Conservation (phyloP, 1,140 invertebrate genomes). For the Bombus haemorrhoidalis region DNA sequence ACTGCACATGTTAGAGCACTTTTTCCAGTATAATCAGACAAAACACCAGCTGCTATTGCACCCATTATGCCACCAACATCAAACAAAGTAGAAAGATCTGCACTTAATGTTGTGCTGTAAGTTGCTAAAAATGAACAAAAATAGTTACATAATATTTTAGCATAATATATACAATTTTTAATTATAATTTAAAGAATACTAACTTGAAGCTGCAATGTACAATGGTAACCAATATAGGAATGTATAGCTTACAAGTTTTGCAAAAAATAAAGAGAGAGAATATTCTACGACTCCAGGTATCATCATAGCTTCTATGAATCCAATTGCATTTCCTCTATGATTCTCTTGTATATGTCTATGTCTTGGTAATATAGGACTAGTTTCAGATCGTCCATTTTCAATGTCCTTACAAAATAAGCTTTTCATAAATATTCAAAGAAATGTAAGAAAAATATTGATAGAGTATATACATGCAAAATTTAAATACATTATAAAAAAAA, state of each 20-base stretch:
- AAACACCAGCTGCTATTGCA: slow-evolving; percentile 93
- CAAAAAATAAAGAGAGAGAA: slow-evolving; percentile 96
- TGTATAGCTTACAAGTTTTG: slow-evolving; percentile 98
- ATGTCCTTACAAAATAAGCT: slow-evolving; percentile 62
- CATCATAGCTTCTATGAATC: slow-evolving; percentile 89
- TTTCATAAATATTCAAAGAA: slow-evolving; percentile 14
- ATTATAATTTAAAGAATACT: slow-evolving; percentile 76
- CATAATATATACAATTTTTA: slow-evolving; percentile 11
- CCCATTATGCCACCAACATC: slow-evolving; percentile 95
- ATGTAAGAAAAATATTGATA: not conserved
- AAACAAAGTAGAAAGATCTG: slow-evolving; percentile 94
- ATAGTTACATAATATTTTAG: slow-evolving; percentile 5
- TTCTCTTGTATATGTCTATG: slow-evolving; percentile 58
- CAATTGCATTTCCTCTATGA: slow-evolving; percentile 86
- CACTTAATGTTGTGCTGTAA: slow-evolving; percentile 88
- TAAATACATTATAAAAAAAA: not conserved
- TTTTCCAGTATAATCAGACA: slow-evolving; percentile 93
- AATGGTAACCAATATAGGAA: slow-evolving; percentile 98
- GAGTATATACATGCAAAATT: not conserved
- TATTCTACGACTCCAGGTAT: slow-evolving; percentile 98
- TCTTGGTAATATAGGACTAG: slow-evolving; percentile 77
- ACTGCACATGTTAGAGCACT: slow-evolving; percentile 92
- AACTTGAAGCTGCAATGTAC: slow-evolving; percentile 94
- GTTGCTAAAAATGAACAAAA: slow-evolving; percentile 83
- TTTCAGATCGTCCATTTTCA: slow-evolving; percentile 67